Evolutionary conservation across 2,888 invertebrate species (phyloP).

Genomic region (Liodrosophila aerea): DNA sequence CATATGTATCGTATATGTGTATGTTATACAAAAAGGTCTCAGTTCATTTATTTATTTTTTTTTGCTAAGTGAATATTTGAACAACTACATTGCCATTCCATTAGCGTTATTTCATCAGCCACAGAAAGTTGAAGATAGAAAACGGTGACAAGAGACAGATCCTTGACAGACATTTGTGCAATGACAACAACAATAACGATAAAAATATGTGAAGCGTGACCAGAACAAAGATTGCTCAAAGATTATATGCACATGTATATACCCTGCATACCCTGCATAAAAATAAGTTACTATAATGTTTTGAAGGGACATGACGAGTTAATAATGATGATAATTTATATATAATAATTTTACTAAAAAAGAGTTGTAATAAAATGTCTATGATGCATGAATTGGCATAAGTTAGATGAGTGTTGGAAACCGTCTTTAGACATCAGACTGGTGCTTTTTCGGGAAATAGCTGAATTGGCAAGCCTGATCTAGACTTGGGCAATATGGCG

Average conservation of each 20-base stretch:
- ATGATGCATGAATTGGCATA: too few species aligned
- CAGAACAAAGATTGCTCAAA: conserved; percentile 24
- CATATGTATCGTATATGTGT: too few species aligned
- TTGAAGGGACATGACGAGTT: too few species aligned
- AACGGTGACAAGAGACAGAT: conserved; percentile 11
- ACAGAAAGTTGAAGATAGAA: background rate
- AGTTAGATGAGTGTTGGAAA: too few species aligned
- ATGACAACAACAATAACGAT: background rate
- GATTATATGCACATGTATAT: conserved; percentile 2
- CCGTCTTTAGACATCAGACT: too few species aligned
- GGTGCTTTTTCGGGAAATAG: too few species aligned
- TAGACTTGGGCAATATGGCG: too few species aligned
- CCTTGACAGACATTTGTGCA: conserved; percentile 10
- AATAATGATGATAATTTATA: too few species aligned
- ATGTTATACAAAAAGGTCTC: background rate
- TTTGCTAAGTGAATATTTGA: conserved; percentile 25
- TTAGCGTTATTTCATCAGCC: conserved; percentile 38
- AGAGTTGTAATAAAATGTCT: too few species aligned
- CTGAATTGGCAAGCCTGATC: too few species aligned
- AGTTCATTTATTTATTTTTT: background rate
- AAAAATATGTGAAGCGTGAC: conserved; percentile 26
- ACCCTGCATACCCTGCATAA: background rate
- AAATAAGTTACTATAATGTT: too few species aligned
- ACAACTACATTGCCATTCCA: conserved; percentile 42
- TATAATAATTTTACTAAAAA: too few species aligned